A percentile compares a stretch with the other conserved stretches of the same genome.
Evolutionary conservation across 2,797 vertebrate genomes (phyloP).

Genomic region (Harpia harpyja): DNA sequence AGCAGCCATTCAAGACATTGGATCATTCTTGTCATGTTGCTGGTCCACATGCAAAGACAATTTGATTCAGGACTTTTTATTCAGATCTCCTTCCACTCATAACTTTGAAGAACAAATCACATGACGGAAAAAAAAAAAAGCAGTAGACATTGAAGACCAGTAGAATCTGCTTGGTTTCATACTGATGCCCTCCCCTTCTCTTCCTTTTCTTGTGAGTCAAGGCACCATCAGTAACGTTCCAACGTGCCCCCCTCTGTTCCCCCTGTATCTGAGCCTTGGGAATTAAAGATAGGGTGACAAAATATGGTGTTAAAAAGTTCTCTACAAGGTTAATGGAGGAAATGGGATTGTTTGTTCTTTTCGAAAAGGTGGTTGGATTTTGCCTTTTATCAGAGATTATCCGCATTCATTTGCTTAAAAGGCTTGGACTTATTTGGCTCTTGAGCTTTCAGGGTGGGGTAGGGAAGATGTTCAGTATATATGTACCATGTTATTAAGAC

Average conservation of each 20-base stretch:
- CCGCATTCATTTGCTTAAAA: background rate
- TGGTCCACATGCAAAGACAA: background rate
- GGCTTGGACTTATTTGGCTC: background rate
- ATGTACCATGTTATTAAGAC: background rate
- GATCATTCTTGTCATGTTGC: background rate
- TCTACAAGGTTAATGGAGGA: background rate
- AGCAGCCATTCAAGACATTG: background rate
- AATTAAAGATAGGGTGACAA: background rate
- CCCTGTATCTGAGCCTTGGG: background rate
- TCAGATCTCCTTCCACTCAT: background rate
- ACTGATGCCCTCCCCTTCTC: background rate
- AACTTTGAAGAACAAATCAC: background rate
- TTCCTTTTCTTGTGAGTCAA: background rate
- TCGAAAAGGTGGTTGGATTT: background rate
- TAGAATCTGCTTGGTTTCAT: background rate
- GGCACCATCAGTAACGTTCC: rapidly evolving
- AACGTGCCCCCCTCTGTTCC: background rate
- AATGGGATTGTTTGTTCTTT: background rate
- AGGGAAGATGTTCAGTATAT: constrained; percentile 26
- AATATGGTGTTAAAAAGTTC: background rate
- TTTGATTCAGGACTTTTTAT: background rate
- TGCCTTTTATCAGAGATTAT: background rate
- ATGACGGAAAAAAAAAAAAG: background rate
- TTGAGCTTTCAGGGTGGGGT: background rate
- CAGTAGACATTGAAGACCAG: background rate